Percentiles rank a stretch among this genome's conserved stretches.
Conservation (phyloP, 2,797 vertebrate genomes). For the Ispidina picta region DNA sequence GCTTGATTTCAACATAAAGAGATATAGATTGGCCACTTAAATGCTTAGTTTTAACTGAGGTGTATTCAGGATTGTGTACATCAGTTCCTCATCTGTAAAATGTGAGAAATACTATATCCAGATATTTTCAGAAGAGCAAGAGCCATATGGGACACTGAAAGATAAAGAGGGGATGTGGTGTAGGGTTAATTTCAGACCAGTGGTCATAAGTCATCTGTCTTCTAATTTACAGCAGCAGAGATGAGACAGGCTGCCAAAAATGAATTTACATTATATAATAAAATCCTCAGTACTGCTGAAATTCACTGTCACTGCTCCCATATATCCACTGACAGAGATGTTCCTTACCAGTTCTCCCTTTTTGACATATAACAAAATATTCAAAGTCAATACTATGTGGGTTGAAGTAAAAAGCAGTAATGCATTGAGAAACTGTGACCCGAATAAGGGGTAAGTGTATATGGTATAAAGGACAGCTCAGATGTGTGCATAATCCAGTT, state of each 20-base stretch:
- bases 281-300: constrained; percentile 47
- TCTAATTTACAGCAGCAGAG: not conserved
- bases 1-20: not conserved
- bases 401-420: constrained; percentile 18
- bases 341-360: constrained; percentile 47
- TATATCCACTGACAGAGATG: constrained; percentile 31
- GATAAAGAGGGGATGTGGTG: not conserved
- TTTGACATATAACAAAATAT: constrained; percentile 41
- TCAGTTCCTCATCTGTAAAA: not conserved
- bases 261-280: not conserved
- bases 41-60: not conserved
- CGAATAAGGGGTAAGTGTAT: not conserved
- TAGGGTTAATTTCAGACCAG: not conserved
- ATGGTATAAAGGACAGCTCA: not conserved
- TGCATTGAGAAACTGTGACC: not conserved
- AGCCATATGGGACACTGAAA: not conserved
- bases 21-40: not conserved
- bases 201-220: not conserved
- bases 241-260: not conserved
- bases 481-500: not conserved
- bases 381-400: constrained; percentile 4
- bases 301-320: constrained; percentile 46
- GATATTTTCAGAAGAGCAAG: not conserved
- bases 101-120: not conserved
- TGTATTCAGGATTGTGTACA: not conserved